Evolutionary conservation across 2,797 vertebrate species (phyloP).

Genomic region (Limosa lapponica): DNA sequence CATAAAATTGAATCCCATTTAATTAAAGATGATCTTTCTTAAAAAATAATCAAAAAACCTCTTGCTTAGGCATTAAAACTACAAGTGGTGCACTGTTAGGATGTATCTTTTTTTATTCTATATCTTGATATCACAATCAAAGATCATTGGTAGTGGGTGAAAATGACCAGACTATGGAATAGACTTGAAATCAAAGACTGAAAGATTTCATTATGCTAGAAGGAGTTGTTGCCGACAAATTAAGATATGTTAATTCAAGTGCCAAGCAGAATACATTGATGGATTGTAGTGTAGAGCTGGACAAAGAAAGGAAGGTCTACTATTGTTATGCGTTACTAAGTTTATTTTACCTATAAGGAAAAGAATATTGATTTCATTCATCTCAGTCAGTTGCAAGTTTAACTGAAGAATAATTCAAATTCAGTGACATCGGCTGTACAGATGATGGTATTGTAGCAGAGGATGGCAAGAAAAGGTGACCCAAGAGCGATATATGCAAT

Average conservation of each 20-base stretch:
- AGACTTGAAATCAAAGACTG: conserved; percentile 28
- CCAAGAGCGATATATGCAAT: conserved; percentile 35
- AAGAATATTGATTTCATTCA: conserved; percentile 69
- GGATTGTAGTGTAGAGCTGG: background rate
- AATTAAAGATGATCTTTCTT: background rate
- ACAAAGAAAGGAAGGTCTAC: conserved; percentile 24
- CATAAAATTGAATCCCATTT: background rate
- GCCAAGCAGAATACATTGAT: conserved; percentile 29
- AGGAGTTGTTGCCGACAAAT: conserved; percentile 47
- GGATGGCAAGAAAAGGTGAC: conserved; percentile 21
- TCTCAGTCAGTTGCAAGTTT: conserved; percentile 61
- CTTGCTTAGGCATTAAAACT: background rate
- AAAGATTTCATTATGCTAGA: conserved; percentile 40
- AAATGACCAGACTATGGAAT: background rate
- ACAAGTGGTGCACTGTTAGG: background rate
- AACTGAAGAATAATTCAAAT: conserved; percentile 59
- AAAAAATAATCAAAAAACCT: background rate
- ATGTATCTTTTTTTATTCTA: background rate
- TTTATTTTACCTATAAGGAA: conserved; percentile 57
- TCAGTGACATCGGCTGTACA: conserved; percentile 53
- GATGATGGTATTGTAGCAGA: conserved; percentile 21
- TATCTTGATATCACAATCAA: background rate
- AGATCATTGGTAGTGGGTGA: background rate
- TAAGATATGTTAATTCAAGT: conserved; percentile 60
- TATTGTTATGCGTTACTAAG: conserved; percentile 36